Evolutionary conservation across 2,113 vertebrate species (phyloP), one percentile per base, ranked within the genome.

Genomic region (Odontesthes bonariensis): DNA sequence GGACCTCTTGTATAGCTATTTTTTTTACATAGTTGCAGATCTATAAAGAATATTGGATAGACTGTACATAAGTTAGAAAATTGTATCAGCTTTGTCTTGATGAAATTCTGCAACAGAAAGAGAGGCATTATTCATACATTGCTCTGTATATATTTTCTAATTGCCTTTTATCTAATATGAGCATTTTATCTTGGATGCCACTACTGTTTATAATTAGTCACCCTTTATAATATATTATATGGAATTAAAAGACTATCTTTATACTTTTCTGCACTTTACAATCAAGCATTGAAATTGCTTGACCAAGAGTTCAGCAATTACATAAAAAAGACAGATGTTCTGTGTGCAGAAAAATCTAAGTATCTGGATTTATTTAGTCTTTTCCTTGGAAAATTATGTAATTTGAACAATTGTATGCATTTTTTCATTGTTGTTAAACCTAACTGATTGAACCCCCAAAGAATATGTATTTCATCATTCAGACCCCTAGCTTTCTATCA

Each of bases 51-150:
- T 44, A 22, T 8, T 19, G 17, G 4, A 4, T 27, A 49, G 32
- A 14, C 5, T 55, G 23, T 56, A 27, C 44, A 19, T 33, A 46
- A 35, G 3, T 58, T 38, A 32, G 2, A 23, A 32, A 44, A 68
- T 5, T 58, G 22, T 10, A 14, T 59, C 38, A 54, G 13, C 17
- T 63, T 63, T 63, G 35, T 46, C 14, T 55, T 17, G 4, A n/a
- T 61, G 49, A 33, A 32, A 55, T 56, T 33, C 16, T n/a, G 11
- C 31, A 23, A 17, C 56, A 60, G 20, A 71, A 71, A 51, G 3
- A 20, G 20, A 12, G 11, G 46, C 46, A 19, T 1, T 10, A 20
- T 35, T 38, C 33, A 1, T 57, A 35, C 19, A 33, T 17, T 27
- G 22, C 5, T 16, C 54, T 57, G 23, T 55, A 27, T 56, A 14